Evolutionary conservation across 2,797 vertebrate genomes (phyloP).

Genomic region (Rhinogobio ventralis): DNA sequence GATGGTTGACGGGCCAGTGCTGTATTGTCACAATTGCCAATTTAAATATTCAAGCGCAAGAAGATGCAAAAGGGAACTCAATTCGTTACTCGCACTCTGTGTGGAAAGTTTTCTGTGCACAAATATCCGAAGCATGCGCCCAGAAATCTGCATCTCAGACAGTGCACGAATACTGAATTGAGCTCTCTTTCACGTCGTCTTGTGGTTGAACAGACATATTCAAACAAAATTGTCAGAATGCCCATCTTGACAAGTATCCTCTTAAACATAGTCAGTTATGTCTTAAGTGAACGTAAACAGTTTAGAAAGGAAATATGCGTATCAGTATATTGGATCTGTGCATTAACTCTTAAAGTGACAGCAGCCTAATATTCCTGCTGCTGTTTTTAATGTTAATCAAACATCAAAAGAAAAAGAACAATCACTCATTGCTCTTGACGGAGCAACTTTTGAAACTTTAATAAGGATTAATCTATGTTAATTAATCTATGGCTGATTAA

Average conservation of each 20-base stretch:
- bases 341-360: too few species aligned
- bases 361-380: too few species aligned
- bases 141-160: neutral
- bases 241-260: neutral
- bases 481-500: too few species aligned
- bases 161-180: neutral
- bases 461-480: too few species aligned
- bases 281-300: neutral
- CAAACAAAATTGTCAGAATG: neutral
- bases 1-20: neutral
- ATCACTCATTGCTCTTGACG: too few species aligned
- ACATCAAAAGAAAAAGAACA: too few species aligned
- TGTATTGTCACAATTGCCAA: neutral
- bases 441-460: too few species aligned
- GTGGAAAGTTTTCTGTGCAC: too few species aligned
- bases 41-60: neutral
- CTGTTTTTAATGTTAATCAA: too few species aligned
- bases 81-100: neutral
- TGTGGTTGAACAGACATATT: neutral
- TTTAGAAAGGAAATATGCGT: too few species aligned
- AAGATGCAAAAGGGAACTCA: neutral
- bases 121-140: neutral
- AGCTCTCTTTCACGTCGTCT: neutral
- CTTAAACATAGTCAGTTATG: neutral
- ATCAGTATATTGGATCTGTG: too few species aligned